Evolutionary conservation across 2,888 invertebrate species (phyloP).

Genomic region (Pecten maximus): DNA sequence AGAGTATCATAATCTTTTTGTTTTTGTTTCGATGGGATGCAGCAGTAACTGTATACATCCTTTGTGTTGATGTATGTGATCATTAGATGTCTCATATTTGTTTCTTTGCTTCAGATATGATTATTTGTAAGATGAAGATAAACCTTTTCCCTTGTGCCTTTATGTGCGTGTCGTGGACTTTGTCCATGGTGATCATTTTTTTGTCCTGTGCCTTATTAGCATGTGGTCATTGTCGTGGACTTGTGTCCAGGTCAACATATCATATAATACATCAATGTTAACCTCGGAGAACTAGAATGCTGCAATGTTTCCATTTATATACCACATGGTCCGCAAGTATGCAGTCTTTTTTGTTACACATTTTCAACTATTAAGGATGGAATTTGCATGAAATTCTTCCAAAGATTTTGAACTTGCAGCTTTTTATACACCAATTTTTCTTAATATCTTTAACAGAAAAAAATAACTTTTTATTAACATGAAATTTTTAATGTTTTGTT

Average conservation of each 20-base stretch:
- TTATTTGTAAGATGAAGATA: not conserved
- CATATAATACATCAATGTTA: not conserved
- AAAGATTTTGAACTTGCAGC: slow-evolving; percentile 28
- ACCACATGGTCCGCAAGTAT: not conserved
- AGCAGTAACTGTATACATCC: not conserved
- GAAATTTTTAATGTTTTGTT: slow-evolving; percentile 24
- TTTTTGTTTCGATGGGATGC: not conserved
- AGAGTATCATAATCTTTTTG: not conserved
- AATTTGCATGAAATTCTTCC: slow-evolving; percentile 28
- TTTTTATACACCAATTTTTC: slow-evolving; percentile 24
- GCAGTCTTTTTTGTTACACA: not conserved
- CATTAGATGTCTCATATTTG: not conserved
- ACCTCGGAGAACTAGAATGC: not conserved
- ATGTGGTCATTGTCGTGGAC: not conserved
- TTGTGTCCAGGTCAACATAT: not conserved
- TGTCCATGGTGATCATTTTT: not conserved
- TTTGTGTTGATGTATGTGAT: not conserved
- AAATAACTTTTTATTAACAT: not conserved
- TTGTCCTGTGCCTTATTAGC: not conserved
- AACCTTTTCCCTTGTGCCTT: too few relatives aligned
- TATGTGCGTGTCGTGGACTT: not conserved
- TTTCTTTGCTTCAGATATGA: not conserved
- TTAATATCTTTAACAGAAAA: slow-evolving; percentile 25
- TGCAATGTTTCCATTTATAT: not conserved
- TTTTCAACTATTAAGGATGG: slow-evolving; percentile 14